Conservation (phyloP, 1,140 invertebrate species). For the Drosophila navojoa region DNA sequence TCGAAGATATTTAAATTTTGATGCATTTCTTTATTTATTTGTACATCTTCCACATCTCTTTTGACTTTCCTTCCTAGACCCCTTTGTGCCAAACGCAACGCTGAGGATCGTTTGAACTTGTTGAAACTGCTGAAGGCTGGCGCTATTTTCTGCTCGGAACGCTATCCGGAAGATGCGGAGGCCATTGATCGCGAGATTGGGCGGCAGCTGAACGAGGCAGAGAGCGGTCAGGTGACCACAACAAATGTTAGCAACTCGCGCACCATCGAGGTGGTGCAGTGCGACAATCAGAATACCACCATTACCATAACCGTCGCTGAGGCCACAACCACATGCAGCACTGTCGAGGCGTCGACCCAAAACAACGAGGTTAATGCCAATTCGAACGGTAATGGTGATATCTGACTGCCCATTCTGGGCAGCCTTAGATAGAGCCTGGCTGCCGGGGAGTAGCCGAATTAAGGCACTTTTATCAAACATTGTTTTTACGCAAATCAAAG, state of each 20-base stretch:
- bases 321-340: slow-evolving; percentile 43
- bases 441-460: slow-evolving; percentile 42
- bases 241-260: slow-evolving; percentile 59
- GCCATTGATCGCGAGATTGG: slow-evolving; percentile 80
- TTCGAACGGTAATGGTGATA: slow-evolving; percentile 58
- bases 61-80: slow-evolving; percentile 80
- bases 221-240: slow-evolving; percentile 57
- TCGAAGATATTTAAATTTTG: too few species aligned
- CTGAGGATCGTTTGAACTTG: slow-evolving; percentile 92
- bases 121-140: slow-evolving; percentile 85
- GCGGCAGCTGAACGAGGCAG: slow-evolving; percentile 70
- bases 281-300: slow-evolving; percentile 75
- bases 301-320: slow-evolving; percentile 73
- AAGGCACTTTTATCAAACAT: slow-evolving; percentile 47
- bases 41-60: background rate
- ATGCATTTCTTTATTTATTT: too few species aligned
- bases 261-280: slow-evolving; percentile 81
- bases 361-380: slow-evolving; percentile 58
- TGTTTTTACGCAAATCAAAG: slow-evolving; percentile 26
- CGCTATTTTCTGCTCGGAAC: slow-evolving; percentile 81
- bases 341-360: background rate
- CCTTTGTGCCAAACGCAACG: slow-evolving; percentile 91
- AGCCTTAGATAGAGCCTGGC: slow-evolving; percentile 69
- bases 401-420: slow-evolving; percentile 82
- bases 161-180: slow-evolving; percentile 81